Base-by-base conservation (phyloP, 2,113 vertebrate genomes). In the Galbula dea region DNA sequence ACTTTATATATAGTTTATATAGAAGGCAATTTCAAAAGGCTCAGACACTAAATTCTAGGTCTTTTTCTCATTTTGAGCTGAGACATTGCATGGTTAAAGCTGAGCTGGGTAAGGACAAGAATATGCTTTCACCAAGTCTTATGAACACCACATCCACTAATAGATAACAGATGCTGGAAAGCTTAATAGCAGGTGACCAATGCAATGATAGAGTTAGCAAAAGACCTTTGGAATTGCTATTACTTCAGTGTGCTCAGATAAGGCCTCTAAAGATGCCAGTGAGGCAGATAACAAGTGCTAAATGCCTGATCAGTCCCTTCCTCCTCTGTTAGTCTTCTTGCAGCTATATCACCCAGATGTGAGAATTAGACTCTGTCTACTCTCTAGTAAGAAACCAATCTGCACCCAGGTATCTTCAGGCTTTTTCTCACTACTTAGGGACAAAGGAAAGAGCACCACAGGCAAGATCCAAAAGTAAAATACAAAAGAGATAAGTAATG, bases 131-230 rank as follows among this genome's bases (percentile, higher is more conserved):
- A 61, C 36, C 15, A 72, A 61, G 37, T 72, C 49, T 91, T 86
- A 63, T n/a, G 77, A 94, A 71, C 61, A 94, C n/a, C 39, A 7
- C 16, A 72, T 83, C n/a, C 21, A 65, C 80, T 93, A 79, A 82
- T 7, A 96, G 88, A 94, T 95, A 94, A 93, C 66, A 75, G 85
- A 76, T 61, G 8, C 45, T 86, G 73, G 77, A 81, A 92, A 95
- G 77, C 83, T 89, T 90, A 94, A 87, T 95, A 96, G 62, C 46
- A 90, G 78, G 71, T 81, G 86, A 90, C 95, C 91, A 94, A 8
- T 69, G 67, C 55, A 95, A 85, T 51, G 84, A 62, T 81, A 93
- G 58, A 2, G n/a, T 54, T 32, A 93, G 39, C 54, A 83, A 86
- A 75, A 72, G 79, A 72, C 52, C 48, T 94, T 63, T 86, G 94